Percentiles rank a stretch among this genome's conserved stretches.
Evolutionary conservation across 2,888 invertebrate species (phyloP).

Genomic region (Ornithoptera priamus): DNA sequence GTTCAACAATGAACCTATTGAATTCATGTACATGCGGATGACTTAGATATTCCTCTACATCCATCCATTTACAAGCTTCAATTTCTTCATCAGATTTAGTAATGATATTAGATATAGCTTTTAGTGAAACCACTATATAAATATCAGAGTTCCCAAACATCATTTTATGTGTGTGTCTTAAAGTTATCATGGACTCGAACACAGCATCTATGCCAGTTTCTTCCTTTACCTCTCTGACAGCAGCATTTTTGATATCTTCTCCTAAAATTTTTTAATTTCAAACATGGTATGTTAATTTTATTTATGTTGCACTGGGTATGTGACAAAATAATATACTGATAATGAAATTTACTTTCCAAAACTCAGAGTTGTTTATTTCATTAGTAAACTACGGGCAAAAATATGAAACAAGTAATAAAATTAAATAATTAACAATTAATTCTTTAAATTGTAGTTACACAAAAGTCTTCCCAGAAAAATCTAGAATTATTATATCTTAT

Average conservation of each 20-base stretch:
- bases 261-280: constrained; percentile 68
- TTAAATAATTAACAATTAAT: too few relatives aligned
- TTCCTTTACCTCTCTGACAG: constrained; percentile 91
- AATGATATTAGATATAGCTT: constrained; percentile 82
- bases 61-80: constrained; percentile 89
- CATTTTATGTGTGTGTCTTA: constrained; percentile 89
- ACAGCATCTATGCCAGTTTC: constrained; percentile 90
- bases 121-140: constrained; percentile 88
- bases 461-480: too few relatives aligned
- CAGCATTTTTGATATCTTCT: constrained; percentile 90
- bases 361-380: too few relatives aligned
- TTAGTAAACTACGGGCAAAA: too few relatives aligned
- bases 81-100: constrained; percentile 87
- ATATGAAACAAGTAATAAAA: too few relatives aligned
- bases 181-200: constrained; percentile 87
- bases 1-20: constrained; percentile 84
- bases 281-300: background rate
- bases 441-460: too few relatives aligned
- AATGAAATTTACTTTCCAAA: too few relatives aligned
- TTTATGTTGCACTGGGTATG: background rate
- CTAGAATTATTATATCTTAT: too few relatives aligned
- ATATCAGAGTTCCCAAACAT: constrained; percentile 92
- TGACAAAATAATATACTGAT: background rate
- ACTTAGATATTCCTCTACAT: constrained; percentile 83
- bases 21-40: constrained; percentile 87